These are phyloP conservation scores for Pristionchus japonicus DNA, from an alignment of 2,888 invertebrate genomes.

Conservation along the genomic window DNA sequence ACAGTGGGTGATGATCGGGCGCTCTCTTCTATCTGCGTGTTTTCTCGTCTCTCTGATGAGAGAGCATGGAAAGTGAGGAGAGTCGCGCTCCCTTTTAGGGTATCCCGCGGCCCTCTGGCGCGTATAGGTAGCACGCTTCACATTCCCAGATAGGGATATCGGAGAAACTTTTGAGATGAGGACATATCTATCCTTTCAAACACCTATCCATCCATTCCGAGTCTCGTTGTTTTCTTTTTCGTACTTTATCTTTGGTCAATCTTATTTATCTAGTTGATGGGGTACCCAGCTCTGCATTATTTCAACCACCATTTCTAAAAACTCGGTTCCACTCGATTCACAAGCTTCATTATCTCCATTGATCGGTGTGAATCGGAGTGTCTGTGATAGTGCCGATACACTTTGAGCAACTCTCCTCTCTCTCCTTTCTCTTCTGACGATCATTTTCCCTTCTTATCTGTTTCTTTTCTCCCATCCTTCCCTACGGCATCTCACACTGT, in stretches of 20 bases:
- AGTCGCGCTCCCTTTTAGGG: neutral
- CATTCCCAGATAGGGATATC: neutral
- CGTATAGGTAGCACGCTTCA: neutral
- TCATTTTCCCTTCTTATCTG: neutral
- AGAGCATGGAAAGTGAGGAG: neutral
- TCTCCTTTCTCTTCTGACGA: neutral
- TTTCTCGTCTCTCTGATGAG: neutral
- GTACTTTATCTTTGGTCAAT: too few relatives aligned
- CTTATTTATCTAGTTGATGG: too few relatives aligned
- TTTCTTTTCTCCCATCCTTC: neutral
- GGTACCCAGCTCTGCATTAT: too few relatives aligned
- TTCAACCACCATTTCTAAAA: too few relatives aligned
- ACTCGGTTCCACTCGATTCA: too few relatives aligned
- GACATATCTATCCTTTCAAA: too few relatives aligned
- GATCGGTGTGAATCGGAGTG: neutral
- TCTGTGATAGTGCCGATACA: neutral
- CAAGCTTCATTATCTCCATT: neutral
- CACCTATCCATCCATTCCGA: too few relatives aligned
- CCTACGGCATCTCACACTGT: conserved; percentile 15
- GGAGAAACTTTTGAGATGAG: too few relatives aligned
- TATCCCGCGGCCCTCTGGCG: neutral
- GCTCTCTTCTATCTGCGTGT: neutral
- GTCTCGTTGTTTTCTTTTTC: too few relatives aligned
- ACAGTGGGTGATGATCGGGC: neutral
- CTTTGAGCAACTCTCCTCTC: neutral